Evolutionary conservation across 2,113 vertebrate species (phyloP).

Genomic region (Monarcha castaneiventris): DNA sequence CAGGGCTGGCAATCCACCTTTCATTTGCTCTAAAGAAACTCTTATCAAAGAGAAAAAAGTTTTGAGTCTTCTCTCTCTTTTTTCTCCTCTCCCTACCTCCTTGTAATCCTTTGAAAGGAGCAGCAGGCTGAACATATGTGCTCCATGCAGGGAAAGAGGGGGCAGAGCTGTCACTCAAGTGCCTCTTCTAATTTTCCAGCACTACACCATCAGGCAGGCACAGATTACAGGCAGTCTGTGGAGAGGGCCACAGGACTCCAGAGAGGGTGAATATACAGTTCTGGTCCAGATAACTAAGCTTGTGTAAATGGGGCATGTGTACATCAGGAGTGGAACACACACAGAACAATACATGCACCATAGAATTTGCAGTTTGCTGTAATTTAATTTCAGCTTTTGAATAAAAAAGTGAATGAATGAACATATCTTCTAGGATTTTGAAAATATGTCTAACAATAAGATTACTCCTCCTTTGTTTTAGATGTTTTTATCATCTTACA

Average conservation of each 20-base stretch:
- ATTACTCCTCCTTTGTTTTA: not conserved
- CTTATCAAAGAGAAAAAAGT: not conserved
- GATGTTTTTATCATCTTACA: not conserved
- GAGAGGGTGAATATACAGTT: not conserved
- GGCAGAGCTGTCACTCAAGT: not conserved
- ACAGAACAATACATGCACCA: not conserved
- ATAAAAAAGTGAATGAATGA: not conserved
- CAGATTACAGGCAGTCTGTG: not conserved
- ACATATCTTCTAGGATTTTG: not conserved
- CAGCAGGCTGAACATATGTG: not conserved
- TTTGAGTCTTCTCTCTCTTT: not conserved
- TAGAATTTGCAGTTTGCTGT: not conserved
- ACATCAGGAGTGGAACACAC: not conserved
- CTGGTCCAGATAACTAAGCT: not conserved
- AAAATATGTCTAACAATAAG: not conserved
- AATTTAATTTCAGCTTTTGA: not conserved
- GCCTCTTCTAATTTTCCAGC: not conserved
- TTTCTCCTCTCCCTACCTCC: not conserved
- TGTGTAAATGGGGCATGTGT: not conserved
- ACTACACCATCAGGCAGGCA: not conserved
- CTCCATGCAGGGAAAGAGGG: not conserved
- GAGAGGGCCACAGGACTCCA: not conserved
- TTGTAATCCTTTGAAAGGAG: not conserved
- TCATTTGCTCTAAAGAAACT: not conserved
- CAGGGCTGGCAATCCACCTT: not conserved